Percentiles rank a stretch among this genome's conserved stretches.
Conservation (phyloP, 2,113 vertebrate genomes). For the Perognathus longimembris region DNA sequence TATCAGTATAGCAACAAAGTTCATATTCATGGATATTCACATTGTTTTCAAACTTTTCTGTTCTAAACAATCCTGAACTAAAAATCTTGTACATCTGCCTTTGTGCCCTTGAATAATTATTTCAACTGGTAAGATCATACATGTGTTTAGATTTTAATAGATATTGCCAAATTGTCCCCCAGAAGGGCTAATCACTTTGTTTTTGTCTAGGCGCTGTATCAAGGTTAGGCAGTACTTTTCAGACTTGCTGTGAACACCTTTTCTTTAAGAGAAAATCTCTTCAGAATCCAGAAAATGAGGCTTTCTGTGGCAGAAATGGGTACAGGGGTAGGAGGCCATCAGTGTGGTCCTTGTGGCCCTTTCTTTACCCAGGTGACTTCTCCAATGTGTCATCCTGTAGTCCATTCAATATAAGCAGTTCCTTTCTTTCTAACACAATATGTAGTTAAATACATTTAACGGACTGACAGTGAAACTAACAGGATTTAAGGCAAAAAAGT, state of each 20-base stretch:
- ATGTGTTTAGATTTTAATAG: conserved; percentile 39
- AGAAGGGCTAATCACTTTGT: neutral
- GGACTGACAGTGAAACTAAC: conserved; percentile 19
- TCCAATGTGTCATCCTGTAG: neutral
- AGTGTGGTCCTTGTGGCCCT: neutral
- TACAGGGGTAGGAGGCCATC: neutral
- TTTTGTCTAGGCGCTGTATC: conserved; percentile 27
- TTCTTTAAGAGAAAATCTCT: conserved; percentile 21
- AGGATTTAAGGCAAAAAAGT: conserved; percentile 44
- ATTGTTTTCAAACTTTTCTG: conserved; percentile 31
- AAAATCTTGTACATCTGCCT: neutral
- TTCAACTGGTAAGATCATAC: conserved; percentile 15
- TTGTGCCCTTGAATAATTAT: conserved; percentile 35
- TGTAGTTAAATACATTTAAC: neutral
- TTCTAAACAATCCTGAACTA: neutral
- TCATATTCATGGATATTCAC: conserved; percentile 15
- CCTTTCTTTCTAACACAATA: neutral
- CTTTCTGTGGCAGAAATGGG: neutral
- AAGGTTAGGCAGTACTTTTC: conserved; percentile 6
- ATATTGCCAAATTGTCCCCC: neutral
- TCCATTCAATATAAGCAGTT: neutral
- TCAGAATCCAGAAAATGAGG: neutral
- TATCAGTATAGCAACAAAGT: conserved; percentile 16
- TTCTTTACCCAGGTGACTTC: neutral
- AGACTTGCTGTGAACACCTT: neutral